A percentile compares a stretch with the other conserved stretches of the same genome.
Conservation (phyloP, 2,113 vertebrate species). For the Daphoenositta chrysoptera region DNA sequence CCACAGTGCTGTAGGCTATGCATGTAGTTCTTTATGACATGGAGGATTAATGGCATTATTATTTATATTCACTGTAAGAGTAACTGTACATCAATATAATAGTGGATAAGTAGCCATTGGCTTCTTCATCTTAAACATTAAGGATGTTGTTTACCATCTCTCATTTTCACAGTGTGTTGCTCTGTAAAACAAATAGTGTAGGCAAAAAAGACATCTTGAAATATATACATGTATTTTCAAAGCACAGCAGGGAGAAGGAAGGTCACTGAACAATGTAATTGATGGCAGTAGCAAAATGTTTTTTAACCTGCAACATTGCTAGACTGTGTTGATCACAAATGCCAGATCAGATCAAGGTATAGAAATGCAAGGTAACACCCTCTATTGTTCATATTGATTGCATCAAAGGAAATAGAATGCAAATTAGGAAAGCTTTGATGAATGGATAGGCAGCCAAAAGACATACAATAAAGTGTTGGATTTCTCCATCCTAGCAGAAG, state of each 20-base stretch:
- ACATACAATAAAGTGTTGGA: not conserved
- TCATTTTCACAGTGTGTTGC: conserved; percentile 34
- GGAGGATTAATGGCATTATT: conserved; percentile 35
- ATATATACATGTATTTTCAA: conserved; percentile 55
- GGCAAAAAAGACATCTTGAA: conserved; percentile 51
- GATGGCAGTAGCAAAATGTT: conserved; percentile 32
- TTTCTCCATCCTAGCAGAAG: conserved; percentile 16
- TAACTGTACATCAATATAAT: conserved; percentile 48
- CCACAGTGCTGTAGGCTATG: not conserved
- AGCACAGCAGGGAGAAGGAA: conserved; percentile 37
- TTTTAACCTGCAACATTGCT: not conserved
- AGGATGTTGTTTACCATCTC: conserved; percentile 34
- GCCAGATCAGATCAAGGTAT: conserved; percentile 43
- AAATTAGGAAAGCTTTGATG: conserved; percentile 59
- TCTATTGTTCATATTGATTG: conserved; percentile 35
- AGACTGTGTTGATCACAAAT: conserved; percentile 23
- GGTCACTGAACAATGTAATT: conserved; percentile 54
- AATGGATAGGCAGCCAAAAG: conserved; percentile 44
- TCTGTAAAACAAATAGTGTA: conserved; percentile 34
- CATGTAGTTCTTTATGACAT: not conserved
- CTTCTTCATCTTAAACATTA: conserved; percentile 49
- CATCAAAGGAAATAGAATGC: conserved; percentile 55
- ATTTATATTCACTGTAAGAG: conserved; percentile 33
- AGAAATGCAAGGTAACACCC: conserved; percentile 48
- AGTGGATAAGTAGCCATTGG: conserved; percentile 19